A percentile compares a stretch with the other conserved stretches of the same genome.
phyloP scores from a whole-genome alignment of 2,113 vertebrate species.

The Pteruthius melanotis region DNA sequence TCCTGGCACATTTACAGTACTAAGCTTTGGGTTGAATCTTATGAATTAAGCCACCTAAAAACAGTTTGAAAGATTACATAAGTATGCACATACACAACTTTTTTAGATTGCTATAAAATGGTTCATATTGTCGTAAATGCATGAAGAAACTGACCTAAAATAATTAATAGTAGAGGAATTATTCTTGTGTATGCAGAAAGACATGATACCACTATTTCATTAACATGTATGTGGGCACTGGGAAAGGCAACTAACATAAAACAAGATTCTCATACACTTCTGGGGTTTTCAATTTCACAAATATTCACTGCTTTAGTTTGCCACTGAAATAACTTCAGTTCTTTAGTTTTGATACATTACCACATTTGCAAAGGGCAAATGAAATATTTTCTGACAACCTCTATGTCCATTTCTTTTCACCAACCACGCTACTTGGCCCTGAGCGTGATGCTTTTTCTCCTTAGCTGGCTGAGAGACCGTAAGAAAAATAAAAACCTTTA shows the following conservation, averaged over 20 bases:
- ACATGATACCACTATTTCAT: not conserved
- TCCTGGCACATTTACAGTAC: not conserved
- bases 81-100: accelerated
- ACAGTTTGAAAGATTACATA: not conserved
- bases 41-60: not conserved
- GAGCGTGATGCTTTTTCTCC: not conserved
- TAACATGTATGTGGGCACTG: not conserved
- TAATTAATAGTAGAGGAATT: not conserved
- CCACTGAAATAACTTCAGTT: not conserved
- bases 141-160: not conserved
- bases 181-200: not conserved
- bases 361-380: not conserved
- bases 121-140: not conserved
- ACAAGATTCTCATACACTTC: not conserved
- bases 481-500: not conserved
- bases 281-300: not conserved
- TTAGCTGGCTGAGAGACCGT: not conserved
- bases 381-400: not conserved
- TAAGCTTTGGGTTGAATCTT: not conserved
- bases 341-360: not conserved
- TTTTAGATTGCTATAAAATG: not conserved
- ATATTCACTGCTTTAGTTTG: not conserved
- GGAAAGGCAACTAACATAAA: not conserved
- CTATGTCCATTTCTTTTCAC: not conserved
- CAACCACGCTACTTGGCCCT: not conserved